Evolutionary conservation across 2,797 vertebrate genomes (phyloP).

Genomic region (Atherinosoma microstoma): DNA sequence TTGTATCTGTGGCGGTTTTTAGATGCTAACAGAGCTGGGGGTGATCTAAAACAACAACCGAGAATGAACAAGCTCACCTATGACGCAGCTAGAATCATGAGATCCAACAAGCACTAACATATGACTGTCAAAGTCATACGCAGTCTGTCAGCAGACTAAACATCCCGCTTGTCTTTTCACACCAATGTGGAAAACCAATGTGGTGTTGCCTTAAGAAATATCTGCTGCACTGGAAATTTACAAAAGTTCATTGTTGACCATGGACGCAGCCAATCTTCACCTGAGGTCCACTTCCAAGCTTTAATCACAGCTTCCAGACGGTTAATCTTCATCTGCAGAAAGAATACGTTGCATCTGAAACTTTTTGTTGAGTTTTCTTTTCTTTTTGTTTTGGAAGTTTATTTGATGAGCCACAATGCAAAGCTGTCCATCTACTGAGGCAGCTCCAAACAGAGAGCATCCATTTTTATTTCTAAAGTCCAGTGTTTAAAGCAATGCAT

Average conservation of each 20-base stretch:
- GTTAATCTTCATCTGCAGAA: background rate
- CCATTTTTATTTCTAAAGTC: background rate
- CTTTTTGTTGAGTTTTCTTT: too few relatives aligned
- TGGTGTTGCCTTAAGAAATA: constrained; percentile 13
- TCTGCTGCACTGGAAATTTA: constrained; percentile 25
- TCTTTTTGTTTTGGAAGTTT: background rate
- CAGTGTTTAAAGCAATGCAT: background rate
- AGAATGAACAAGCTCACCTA: constrained; percentile 8
- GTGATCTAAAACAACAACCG: background rate
- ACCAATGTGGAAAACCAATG: constrained; percentile 25
- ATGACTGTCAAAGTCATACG: constrained; percentile 29
- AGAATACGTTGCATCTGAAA: background rate
- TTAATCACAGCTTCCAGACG: background rate
- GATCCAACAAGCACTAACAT: constrained; percentile 27
- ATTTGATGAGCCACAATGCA: background rate
- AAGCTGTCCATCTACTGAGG: background rate
- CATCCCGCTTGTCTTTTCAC: constrained; percentile 8
- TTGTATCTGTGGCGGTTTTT: constrained; percentile 23
- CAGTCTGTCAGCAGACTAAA: constrained; percentile 26
- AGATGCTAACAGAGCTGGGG: background rate
- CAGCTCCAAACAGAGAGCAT: background rate
- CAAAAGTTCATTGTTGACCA: constrained; percentile 1
- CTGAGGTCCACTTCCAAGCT: background rate
- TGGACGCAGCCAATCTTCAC: constrained; percentile 15
- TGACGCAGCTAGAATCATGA: constrained; percentile 46